These are phyloP conservation scores for Upupa epops DNA, from an alignment of 2,113 vertebrate species.

Conservation along the genomic window DNA sequence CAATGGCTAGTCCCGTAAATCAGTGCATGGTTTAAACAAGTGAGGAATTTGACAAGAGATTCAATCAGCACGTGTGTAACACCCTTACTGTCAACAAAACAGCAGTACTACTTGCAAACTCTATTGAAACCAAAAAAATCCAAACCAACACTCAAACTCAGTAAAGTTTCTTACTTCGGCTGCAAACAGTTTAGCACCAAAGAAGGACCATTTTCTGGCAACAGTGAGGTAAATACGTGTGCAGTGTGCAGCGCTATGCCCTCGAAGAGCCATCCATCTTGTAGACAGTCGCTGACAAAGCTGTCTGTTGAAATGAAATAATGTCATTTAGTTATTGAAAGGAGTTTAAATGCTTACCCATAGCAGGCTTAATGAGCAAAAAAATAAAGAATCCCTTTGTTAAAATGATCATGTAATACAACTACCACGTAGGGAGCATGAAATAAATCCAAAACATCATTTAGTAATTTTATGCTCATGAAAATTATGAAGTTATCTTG, in stretches of 20 bases:
- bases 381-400: not conserved
- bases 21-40: not conserved
- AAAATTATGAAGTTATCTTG: not conserved
- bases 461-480: not conserved
- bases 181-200: conserved; percentile 91
- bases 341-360: conserved; percentile 11
- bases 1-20: not conserved
- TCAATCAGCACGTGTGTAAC: not conserved
- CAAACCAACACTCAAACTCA: not conserved
- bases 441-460: not conserved
- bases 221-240: conserved; percentile 94
- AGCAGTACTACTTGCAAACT: not conserved
- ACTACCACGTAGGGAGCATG: not conserved
- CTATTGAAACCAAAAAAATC: not conserved
- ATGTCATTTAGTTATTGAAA: conserved; percentile 16
- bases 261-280: conserved; percentile 92
- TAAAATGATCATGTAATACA: conserved; percentile 4
- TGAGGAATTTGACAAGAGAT: not conserved
- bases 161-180: conserved; percentile 82
- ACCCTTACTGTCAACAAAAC: not conserved
- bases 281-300: conserved; percentile 88
- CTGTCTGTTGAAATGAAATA: conserved; percentile 76
- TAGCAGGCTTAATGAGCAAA: not conserved
- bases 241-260: conserved; percentile 87
- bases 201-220: conserved; percentile 94